Percentiles rank a stretch among this genome's conserved stretches.
Evolutionary conservation across 2,888 invertebrate genomes (phyloP).

Genomic region (Ochropacha duplaris): DNA sequence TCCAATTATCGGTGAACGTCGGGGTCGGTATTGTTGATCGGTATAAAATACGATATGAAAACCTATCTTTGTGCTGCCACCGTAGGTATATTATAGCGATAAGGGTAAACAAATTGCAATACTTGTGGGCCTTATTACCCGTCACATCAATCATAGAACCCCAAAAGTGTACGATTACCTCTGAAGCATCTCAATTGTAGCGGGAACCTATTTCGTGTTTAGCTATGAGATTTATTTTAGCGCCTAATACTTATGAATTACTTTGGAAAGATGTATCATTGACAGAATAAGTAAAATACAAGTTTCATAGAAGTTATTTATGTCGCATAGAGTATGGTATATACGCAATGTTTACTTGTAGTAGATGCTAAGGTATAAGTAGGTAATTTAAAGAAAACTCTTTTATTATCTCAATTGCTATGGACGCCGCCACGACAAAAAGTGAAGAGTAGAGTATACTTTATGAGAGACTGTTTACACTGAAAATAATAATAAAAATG

Average conservation of each 20-base stretch:
- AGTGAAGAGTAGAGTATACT: slow-evolving; percentile 53
- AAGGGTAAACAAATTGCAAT: slow-evolving; percentile 82
- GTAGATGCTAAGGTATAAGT: not conserved
- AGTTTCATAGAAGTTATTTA: too few species aligned
- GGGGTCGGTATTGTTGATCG: slow-evolving; percentile 71
- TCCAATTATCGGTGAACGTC: slow-evolving; percentile 70
- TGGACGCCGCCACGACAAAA: slow-evolving; percentile 47
- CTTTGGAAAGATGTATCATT: not conserved
- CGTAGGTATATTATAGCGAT: slow-evolving; percentile 70
- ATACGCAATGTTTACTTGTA: not conserved
- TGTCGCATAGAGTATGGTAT: too few species aligned
- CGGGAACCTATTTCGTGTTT: slow-evolving; percentile 6
- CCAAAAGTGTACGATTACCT: slow-evolving; percentile 66
- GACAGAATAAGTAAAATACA: not conserved
- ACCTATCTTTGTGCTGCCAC: slow-evolving; percentile 55
- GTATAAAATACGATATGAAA: slow-evolving; percentile 71
- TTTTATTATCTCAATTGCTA: slow-evolving; percentile 28
- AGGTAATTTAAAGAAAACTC: slow-evolving; percentile 20
- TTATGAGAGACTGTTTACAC: slow-evolving; percentile 74
- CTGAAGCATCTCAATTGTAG: slow-evolving; percentile 45
- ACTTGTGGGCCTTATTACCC: slow-evolving; percentile 78
- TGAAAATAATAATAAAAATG: slow-evolving; percentile 64
- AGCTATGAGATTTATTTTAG: slow-evolving; percentile 11
- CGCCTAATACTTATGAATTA: not conserved
- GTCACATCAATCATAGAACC: slow-evolving; percentile 80